Evolutionary conservation across 2,797 vertebrate genomes (phyloP), one percentile per base, ranked within the genome.

Genomic region (Neopelma chrysocephalum): DNA sequence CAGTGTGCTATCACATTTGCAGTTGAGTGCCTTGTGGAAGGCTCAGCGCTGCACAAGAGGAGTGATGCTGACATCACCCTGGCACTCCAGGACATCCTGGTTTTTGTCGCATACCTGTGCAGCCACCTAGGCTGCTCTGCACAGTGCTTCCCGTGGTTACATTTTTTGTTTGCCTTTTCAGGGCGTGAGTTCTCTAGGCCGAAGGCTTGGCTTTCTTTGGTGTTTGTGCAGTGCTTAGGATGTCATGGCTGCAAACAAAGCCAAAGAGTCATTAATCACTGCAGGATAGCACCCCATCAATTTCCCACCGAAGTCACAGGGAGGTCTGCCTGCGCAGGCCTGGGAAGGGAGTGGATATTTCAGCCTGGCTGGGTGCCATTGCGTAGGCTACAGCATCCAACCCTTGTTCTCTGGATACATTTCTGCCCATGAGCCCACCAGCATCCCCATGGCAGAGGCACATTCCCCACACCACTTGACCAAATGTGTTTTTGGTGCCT

Each of bases 141-240:
- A 25, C 57, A 45, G 50, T 10, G 25, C 84, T 93, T 83, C 65
- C 29, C 8, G 6, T 23, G 6, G 25, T 94, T 88, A 34, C 54
- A 38, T 66, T 45, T 85, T 66, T 51, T 94, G 82, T 94, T 96
- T 96, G 69, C n/a, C 32, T 82, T 94, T 42, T 45, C 84, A 72
- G 89, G 76, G 79, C 1, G 45, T 94, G 88, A 73, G 75, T 56
- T 80, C 78, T 85, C 34, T 50, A 36, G 34, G 68, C 32, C 0
- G 1, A 87, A 83, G 80, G 80, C 81, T 93, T 48, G 85, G 86
- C 69, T 84, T 88, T 36, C 87, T 56, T 27, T 22, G 20, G 48
- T 95, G 88, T 93, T 96, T 95, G 78, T 47, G 82, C 61, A 90
- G 81, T 2, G 5, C 68, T 81, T 51, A 61, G 71, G 71, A 51